Conservation (phyloP, 2,113 vertebrate genomes). For the Urocolius indicus region DNA sequence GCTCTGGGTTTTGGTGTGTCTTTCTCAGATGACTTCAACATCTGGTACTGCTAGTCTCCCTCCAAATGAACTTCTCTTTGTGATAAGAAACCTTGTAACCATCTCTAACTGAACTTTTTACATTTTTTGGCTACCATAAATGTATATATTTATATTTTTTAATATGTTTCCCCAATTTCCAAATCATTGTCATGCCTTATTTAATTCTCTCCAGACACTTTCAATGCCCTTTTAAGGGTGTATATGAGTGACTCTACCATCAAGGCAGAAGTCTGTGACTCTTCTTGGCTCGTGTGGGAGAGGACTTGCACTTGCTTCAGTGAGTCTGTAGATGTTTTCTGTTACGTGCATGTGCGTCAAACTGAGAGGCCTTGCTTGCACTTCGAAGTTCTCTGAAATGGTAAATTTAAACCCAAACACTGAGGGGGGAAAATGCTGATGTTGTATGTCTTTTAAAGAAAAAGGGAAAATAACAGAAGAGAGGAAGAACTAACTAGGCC, state of each 20-base stretch:
- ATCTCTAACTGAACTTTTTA: neutral
- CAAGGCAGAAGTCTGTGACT: neutral
- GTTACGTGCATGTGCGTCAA: neutral
- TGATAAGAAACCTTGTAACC: neutral
- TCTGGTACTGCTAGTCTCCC: neutral
- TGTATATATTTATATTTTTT: neutral
- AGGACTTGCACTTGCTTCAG: neutral
- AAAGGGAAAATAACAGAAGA: neutral
- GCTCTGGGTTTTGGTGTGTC: neutral
- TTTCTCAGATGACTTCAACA: neutral
- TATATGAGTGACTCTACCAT: neutral
- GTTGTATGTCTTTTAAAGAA: neutral
- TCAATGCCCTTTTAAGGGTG: neutral
- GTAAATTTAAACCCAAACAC: slow-evolving; percentile 18
- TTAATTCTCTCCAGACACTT: neutral
- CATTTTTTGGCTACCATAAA: neutral
- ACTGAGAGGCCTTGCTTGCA: neutral
- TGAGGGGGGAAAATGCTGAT: neutral
- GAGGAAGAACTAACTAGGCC: neutral
- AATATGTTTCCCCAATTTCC: neutral
- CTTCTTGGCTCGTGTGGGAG: neutral
- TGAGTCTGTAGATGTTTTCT: neutral
- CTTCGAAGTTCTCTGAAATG: neutral
- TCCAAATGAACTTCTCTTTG: neutral
- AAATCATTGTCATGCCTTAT: neutral